These are phyloP conservation scores for Aphidoletes aphidimyza DNA, from an alignment of 2,888 invertebrate species.

Conservation along the genomic window DNA sequence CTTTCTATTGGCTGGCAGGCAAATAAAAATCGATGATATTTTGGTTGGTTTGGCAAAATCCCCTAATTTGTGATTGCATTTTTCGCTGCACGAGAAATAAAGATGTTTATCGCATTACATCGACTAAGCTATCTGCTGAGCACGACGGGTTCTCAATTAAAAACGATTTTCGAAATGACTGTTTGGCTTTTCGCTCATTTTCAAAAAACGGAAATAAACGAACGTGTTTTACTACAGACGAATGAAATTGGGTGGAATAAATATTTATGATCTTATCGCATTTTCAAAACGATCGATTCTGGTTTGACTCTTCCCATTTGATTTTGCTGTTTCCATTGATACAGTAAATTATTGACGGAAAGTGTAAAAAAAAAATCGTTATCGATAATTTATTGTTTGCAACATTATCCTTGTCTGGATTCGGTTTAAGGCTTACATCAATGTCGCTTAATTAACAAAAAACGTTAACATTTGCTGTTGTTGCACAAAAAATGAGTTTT, in stretches of 20 bases:
- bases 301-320: background rate
- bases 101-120: conserved; percentile 3
- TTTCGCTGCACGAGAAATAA: conserved; percentile 2
- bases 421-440: background rate
- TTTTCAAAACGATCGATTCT: background rate
- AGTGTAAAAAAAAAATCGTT: background rate
- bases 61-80: conserved; percentile 36
- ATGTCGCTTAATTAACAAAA: background rate
- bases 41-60: conserved; percentile 6
- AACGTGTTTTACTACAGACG: background rate
- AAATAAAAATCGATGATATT: background rate
- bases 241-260: background rate
- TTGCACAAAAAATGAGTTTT: no score
- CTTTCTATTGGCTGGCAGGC: background rate
- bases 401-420: background rate
- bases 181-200: background rate
- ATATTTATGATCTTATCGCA: background rate
- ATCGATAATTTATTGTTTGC: background rate
- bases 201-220: background rate
- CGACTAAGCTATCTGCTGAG: conserved; percentile 17
- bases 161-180: conserved; percentile 12
- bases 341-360: background rate
- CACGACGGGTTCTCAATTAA: conserved; percentile 34
- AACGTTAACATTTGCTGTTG: no score
- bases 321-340: background rate